phyloP scores from a whole-genome alignment of 2,113 vertebrate species.

The Leucosticte australis region DNA sequence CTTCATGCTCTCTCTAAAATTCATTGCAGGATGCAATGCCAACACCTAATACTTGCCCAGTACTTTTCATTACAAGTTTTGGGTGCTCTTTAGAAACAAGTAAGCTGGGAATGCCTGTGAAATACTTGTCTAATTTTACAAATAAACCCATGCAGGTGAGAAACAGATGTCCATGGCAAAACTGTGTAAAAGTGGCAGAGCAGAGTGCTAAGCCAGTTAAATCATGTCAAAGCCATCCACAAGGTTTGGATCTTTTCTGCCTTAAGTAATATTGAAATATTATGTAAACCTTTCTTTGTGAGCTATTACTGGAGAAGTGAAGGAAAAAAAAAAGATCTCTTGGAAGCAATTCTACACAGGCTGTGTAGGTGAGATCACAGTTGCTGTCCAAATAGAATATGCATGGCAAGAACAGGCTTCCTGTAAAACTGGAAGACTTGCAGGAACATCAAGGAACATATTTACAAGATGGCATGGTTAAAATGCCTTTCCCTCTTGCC shows the following conservation, averaged over 20 bases:
- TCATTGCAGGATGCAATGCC: background rate
- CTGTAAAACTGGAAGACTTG: conserved; percentile 30
- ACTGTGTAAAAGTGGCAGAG: background rate
- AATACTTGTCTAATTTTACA: conserved; percentile 22
- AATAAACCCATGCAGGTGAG: background rate
- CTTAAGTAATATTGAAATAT: conserved; percentile 42
- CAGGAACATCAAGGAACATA: conserved; percentile 18
- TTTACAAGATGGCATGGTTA: conserved; percentile 40
- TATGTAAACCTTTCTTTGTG: conserved; percentile 33
- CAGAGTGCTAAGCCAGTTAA: background rate
- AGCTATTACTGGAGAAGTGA: conserved; percentile 20
- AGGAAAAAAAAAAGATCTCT: background rate
- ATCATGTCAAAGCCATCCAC: conserved; percentile 1
- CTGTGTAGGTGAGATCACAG: conserved; percentile 50
- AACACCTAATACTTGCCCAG: background rate
- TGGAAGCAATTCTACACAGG: background rate
- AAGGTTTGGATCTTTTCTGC: conserved; percentile 24
- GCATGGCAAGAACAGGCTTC: conserved; percentile 20
- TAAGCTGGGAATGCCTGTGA: background rate
- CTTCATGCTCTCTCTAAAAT: conserved; percentile 18
- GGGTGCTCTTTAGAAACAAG: background rate
- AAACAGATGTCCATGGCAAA: background rate
- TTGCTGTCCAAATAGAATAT: conserved; percentile 30
- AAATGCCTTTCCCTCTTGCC: background rate
- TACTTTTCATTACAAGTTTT: background rate